Conservation (phyloP, 2,888 invertebrate genomes). For the Diabrotica balteata region DNA sequence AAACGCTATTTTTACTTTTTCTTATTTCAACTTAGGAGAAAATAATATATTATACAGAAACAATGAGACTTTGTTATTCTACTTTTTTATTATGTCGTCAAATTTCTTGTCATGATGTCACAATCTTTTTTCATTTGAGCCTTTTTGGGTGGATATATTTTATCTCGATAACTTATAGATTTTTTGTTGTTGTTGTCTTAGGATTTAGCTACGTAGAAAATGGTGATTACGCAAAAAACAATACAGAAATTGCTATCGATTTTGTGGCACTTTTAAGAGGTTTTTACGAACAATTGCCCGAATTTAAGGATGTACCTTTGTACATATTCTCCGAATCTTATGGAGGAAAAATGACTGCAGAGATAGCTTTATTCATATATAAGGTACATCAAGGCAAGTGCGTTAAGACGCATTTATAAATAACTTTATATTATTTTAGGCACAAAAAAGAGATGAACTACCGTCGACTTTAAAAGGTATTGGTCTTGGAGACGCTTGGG, state of each 20-base stretch:
- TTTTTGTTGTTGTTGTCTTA: not conserved
- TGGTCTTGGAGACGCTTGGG: constrained; percentile 89
- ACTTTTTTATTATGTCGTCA: too few species aligned
- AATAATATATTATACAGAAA: too few species aligned
- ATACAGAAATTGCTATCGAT: constrained; percentile 75
- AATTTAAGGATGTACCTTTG: constrained; percentile 75
- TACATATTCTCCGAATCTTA: constrained; percentile 91
- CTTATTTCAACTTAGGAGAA: too few species aligned
- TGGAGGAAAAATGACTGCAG: constrained; percentile 91
- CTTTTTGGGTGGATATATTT: too few species aligned
- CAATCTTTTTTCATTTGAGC: too few species aligned
- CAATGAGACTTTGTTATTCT: too few species aligned
- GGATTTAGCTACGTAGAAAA: constrained; percentile 81
- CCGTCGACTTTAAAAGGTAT: constrained; percentile 77
- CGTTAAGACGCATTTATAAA: constrained; percentile 10
- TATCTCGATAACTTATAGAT: too few species aligned
- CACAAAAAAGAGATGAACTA: constrained; percentile 38
- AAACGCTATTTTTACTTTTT: too few species aligned
- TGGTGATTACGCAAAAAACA: constrained; percentile 65
- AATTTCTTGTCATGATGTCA: too few species aligned
- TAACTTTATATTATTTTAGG: constrained; percentile 32
- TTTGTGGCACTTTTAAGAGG: constrained; percentile 74
- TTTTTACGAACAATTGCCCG: constrained; percentile 73
- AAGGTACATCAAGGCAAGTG: constrained; percentile 57
- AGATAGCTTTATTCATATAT: constrained; percentile 72